A percentile compares a stretch with the other conserved stretches of the same genome.
Conservation (phyloP, 2,113 vertebrate genomes). For the Gasterosteus aculeatus region DNA sequence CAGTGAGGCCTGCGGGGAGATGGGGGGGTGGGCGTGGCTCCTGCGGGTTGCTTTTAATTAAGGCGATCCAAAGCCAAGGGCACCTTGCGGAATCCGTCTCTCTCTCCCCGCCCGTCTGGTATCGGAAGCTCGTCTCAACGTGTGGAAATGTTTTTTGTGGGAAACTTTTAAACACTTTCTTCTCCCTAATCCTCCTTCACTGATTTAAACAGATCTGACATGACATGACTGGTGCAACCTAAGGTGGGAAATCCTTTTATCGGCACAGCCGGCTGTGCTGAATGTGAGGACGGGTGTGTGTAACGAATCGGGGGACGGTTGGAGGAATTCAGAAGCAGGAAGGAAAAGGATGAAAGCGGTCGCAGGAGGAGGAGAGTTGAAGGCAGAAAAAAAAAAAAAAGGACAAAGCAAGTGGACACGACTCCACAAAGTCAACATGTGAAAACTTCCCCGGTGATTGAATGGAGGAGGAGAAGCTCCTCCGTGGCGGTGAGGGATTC, state of each 20-base stretch:
- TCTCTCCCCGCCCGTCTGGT: slow-evolving; percentile 12
- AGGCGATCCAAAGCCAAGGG: slow-evolving; percentile 36
- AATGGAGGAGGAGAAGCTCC: not conserved
- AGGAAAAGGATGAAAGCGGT: slow-evolving; percentile 21
- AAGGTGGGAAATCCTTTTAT: slow-evolving; percentile 71
- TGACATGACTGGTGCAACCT: slow-evolving; percentile 50
- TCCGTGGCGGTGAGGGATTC: not conserved
- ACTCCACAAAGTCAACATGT: not conserved
- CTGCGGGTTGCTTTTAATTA: slow-evolving; percentile 32
- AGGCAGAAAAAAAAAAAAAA: slow-evolving; percentile 33
- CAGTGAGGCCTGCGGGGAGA: slow-evolving; percentile 21
- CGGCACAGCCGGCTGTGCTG: slow-evolving; percentile 46
- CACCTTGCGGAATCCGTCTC: slow-evolving; percentile 35
- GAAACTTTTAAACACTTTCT: slow-evolving; percentile 67
- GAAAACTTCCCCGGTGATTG: not conserved
- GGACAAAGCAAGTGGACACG: not conserved
- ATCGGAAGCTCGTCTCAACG: slow-evolving; percentile 32
- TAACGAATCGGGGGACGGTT: slow-evolving; percentile 38
- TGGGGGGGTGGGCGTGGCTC: not conserved
- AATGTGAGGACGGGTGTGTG: slow-evolving; percentile 52
- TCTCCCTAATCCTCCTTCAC: slow-evolving; percentile 59
- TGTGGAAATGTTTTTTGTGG: slow-evolving; percentile 46
- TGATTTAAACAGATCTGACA: slow-evolving; percentile 68
- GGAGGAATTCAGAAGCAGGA: slow-evolving; percentile 42
- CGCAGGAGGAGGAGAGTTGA: slow-evolving; percentile 3